Percentiles rank a stretch among this genome's conserved stretches.
Conservation (phyloP, 2,888 invertebrate species). For the Cantharis nigra region DNA sequence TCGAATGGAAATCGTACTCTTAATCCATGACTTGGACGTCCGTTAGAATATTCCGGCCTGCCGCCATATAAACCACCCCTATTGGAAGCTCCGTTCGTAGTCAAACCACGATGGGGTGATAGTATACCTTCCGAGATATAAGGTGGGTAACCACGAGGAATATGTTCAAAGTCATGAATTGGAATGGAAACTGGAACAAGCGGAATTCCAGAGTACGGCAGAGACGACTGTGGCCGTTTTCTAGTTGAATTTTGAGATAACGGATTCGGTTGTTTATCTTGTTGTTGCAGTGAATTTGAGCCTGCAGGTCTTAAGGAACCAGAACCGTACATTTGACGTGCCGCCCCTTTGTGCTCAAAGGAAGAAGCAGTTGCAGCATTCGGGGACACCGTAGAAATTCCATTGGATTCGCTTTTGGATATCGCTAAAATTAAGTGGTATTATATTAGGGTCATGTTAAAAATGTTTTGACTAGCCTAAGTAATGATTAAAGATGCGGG, state of each 20-base stretch:
- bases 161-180: slow-evolving; percentile 37
- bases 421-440: slow-evolving; percentile 8
- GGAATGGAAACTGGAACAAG: slow-evolving; percentile 39
- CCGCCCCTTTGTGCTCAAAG: slow-evolving; percentile 56
- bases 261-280: slow-evolving; percentile 47
- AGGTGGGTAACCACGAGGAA: slow-evolving; percentile 37
- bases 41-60: slow-evolving; percentile 46
- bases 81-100: slow-evolving; percentile 19
- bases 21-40: slow-evolving; percentile 39
- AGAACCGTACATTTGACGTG: slow-evolving; percentile 63
- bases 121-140: slow-evolving; percentile 21
- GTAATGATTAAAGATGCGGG: slow-evolving; percentile 4
- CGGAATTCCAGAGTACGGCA: slow-evolving; percentile 26
- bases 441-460: background rate
- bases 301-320: slow-evolving; percentile 59
- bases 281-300: slow-evolving; percentile 53
- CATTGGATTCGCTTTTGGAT: slow-evolving; percentile 12
- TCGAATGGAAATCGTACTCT: slow-evolving; percentile 40
- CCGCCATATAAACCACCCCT: slow-evolving; percentile 48
- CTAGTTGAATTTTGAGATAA: slow-evolving; percentile 15
- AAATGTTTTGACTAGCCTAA: background rate
- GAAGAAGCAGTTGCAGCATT: slow-evolving; percentile 55
- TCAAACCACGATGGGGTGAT: slow-evolving; percentile 24
- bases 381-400: slow-evolving; percentile 32
- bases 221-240: slow-evolving; percentile 21